phyloP scores from a whole-genome alignment of 2,797 vertebrate genomes.

The Buceros bicornis region DNA sequence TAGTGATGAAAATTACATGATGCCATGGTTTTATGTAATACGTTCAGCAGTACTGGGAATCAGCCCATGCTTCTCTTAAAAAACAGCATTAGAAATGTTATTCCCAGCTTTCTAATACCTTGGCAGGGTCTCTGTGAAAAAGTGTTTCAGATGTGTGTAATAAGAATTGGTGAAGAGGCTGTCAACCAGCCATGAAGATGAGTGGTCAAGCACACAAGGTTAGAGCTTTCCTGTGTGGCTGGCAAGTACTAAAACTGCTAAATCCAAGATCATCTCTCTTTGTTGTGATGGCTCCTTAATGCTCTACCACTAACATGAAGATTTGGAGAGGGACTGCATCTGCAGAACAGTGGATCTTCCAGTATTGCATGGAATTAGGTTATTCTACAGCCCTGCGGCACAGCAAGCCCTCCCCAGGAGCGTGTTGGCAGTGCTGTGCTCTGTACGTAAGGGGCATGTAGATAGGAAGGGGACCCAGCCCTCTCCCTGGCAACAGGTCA shows the following conservation, averaged over 20 bases:
- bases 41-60: not conserved
- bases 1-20: not conserved
- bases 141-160: not conserved
- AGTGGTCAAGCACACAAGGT: not conserved
- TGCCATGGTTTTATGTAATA: not conserved
- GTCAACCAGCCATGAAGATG: not conserved
- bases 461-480: not conserved
- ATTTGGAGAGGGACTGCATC: not conserved
- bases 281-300: not conserved
- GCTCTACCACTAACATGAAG: not conserved
- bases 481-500: not conserved
- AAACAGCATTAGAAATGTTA: not conserved
- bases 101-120: not conserved
- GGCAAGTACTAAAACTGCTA: not conserved
- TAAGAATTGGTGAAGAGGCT: not conserved
- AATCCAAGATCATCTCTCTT: not conserved
- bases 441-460: not conserved
- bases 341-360: not conserved
- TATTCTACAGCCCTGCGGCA: not conserved
- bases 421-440: not conserved
- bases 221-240: not conserved
- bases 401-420: not conserved
- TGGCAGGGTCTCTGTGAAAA: constrained; percentile 6
- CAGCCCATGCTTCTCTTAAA: not conserved
- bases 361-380: not conserved